Evolutionary conservation across 2,888 invertebrate genomes (phyloP).

Genomic region (Diarsia dahlii): DNA sequence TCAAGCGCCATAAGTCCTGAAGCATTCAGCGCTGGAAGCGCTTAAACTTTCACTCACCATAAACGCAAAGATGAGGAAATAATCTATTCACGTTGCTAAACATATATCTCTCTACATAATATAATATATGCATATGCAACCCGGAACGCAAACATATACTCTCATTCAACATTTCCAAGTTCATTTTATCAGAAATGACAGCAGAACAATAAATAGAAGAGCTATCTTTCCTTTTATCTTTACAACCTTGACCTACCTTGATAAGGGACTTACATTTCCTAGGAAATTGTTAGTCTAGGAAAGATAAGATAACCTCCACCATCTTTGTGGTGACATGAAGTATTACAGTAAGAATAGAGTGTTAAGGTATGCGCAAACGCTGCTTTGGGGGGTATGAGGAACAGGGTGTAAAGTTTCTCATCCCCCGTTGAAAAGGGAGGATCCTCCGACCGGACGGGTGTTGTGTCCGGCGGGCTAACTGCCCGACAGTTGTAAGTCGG

Average conservation of each 20-base stretch:
- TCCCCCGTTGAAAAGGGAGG: too few species aligned
- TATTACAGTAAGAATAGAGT: not conserved
- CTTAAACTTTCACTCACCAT: not conserved
- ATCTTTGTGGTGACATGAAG: constrained; percentile 1
- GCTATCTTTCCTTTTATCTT: constrained; percentile 39
- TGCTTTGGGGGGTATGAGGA: too few species aligned
- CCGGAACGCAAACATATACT: constrained; percentile 1
- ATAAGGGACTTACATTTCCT: constrained; percentile 39
- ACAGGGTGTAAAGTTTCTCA: too few species aligned
- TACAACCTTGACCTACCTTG: constrained; percentile 52
- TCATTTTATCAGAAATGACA: constrained; percentile 29
- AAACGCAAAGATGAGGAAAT: not conserved
- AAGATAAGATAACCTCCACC: constrained; percentile 18
- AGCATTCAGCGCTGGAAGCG: constrained; percentile 12
- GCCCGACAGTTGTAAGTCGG: too few species aligned
- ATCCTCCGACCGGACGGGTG: too few species aligned
- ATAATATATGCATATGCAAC: not conserved
- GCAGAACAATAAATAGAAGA: constrained; percentile 8
- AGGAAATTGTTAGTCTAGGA: constrained; percentile 27
- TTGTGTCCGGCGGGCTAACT: too few species aligned
- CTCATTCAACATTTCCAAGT: constrained; percentile 18
- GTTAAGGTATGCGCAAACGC: not conserved
- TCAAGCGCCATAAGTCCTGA: not conserved
- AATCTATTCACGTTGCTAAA: not conserved
- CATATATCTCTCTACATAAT: not conserved